phyloP scores from a whole-genome alignment of 2,888 invertebrate species.

The Papilio demoleus region DNA sequence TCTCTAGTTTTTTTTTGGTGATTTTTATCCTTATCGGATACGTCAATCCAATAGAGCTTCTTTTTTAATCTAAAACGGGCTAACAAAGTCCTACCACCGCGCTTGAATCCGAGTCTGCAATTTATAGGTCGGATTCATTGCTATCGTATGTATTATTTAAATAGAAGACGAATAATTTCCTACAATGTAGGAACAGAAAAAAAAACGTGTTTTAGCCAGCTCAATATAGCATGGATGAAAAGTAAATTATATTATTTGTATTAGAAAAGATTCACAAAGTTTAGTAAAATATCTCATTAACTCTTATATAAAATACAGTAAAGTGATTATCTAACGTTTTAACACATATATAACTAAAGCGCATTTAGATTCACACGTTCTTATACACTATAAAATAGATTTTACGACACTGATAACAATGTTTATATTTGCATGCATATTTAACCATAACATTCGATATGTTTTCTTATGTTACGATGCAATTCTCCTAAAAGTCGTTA shows the following conservation, averaged over 20 bases:
- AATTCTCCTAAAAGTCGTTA: constrained; percentile 2
- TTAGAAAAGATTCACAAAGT: background rate
- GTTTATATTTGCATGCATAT: constrained; percentile 2
- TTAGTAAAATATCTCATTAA: background rate
- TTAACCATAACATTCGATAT: constrained; percentile 12
- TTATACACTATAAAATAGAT: constrained; percentile 1
- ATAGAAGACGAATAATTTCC: too few species aligned
- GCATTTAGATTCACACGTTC: background rate
- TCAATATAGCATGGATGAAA: background rate
- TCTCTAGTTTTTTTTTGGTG: too few species aligned
- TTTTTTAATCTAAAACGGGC: too few species aligned
- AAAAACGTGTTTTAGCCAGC: too few species aligned
- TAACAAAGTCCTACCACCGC: too few species aligned
- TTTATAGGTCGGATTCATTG: too few species aligned
- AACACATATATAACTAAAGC: background rate
- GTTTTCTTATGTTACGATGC: background rate
- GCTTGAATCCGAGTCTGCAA: too few species aligned
- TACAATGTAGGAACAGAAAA: too few species aligned
- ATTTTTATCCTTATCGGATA: too few species aligned
- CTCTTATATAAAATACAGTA: background rate
- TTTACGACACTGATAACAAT: background rate
- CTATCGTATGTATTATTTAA: too few species aligned
- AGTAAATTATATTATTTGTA: background rate
- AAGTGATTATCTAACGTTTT: background rate
- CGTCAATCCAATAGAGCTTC: too few species aligned